Conservation (phyloP, 2,888 invertebrate species). For the Celastrina argiolus region DNA sequence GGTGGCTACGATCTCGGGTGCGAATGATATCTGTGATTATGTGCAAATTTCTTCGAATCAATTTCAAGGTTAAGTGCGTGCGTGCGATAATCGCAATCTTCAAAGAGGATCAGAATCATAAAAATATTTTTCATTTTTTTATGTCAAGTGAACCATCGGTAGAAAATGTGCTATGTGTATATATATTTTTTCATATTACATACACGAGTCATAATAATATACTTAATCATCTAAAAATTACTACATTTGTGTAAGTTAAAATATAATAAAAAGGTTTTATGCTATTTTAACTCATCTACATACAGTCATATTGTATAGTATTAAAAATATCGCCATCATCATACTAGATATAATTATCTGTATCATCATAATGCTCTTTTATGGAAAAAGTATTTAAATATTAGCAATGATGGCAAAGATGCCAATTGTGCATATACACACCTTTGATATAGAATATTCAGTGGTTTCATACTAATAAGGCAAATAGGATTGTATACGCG, state of each 20-base stretch:
- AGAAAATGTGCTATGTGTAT: too few species aligned
- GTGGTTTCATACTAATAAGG: constrained; percentile 15
- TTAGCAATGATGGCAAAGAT: background rate
- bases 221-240: too few species aligned
- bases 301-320: too few species aligned
- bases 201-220: too few species aligned
- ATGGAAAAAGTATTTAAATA: too few species aligned
- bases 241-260: too few species aligned
- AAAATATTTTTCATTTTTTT: background rate
- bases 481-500: constrained; percentile 19
- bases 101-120: background rate
- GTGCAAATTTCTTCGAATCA: constrained; percentile 8
- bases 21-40: constrained; percentile 18
- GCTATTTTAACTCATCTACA: too few species aligned
- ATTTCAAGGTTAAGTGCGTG: background rate
- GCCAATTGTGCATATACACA: background rate
- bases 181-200: too few species aligned
- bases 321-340: too few species aligned
- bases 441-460: background rate
- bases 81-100: background rate
- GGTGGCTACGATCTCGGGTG: constrained; percentile 23
- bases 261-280: too few species aligned
- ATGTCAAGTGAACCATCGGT: background rate
- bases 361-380: too few species aligned
- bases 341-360: too few species aligned